These are phyloP conservation scores for Brachypalpus laphriformis DNA, from an alignment of 2,888 invertebrate species.

Conservation along the genomic window DNA sequence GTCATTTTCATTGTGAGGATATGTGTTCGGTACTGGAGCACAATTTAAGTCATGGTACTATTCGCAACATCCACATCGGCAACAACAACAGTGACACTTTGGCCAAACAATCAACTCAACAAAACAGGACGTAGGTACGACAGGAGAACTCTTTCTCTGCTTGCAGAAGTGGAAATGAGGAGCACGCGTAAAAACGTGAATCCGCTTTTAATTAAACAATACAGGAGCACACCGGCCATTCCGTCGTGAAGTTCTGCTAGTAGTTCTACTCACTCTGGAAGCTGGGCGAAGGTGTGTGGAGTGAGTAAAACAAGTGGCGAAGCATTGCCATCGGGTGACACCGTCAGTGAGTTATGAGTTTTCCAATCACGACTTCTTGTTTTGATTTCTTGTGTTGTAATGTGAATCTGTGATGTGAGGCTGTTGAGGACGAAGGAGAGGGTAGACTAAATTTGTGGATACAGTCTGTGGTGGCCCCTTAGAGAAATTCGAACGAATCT, in stretches of 20 bases:
- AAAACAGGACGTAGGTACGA: constrained; percentile 25
- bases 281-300: not conserved
- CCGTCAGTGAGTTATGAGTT: constrained; percentile 81
- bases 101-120: constrained; percentile 59
- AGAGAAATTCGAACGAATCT: too few species aligned
- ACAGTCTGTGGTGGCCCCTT: too few species aligned
- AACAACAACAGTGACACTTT: constrained; percentile 47
- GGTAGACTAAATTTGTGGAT: too few species aligned
- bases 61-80: constrained; percentile 10
- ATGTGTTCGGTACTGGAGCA: constrained; percentile 35
- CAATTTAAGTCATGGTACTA: constrained; percentile 46
- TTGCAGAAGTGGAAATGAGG: constrained; percentile 49
- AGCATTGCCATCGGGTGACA: constrained; percentile 61
- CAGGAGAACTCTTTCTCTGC: constrained; percentile 20
- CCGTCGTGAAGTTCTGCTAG: constrained; percentile 25
- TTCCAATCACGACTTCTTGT: constrained; percentile 81
- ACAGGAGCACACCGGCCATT: constrained; percentile 76
- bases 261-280: constrained; percentile 9
- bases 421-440: not conserved
- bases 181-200: constrained; percentile 77
- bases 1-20: constrained; percentile 46
- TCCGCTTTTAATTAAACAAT: constrained; percentile 82
- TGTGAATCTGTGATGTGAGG: constrained; percentile 42
- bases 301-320: constrained; percentile 65
- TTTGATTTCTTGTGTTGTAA: constrained; percentile 77